Evolutionary conservation across 2,113 vertebrate species (phyloP).

Genomic region (Telmatochromis brichardi): DNA sequence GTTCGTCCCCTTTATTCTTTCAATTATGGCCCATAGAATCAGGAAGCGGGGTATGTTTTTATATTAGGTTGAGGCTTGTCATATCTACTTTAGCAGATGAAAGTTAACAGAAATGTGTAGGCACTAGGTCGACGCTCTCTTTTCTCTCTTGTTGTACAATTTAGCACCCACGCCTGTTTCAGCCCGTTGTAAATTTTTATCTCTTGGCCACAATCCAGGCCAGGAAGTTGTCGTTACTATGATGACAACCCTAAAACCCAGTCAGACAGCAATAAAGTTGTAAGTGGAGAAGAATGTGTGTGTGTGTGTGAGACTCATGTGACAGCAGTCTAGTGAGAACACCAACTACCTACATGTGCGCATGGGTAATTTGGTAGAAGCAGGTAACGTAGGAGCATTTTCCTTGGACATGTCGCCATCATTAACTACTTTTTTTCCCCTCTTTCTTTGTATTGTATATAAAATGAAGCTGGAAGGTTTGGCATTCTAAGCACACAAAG

Average conservation of each 20-base stretch:
- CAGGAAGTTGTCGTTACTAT: conserved; percentile 30
- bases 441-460: neutral
- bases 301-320: neutral
- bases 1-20: neutral
- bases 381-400: neutral
- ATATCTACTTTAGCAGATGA: neutral
- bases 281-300: neutral
- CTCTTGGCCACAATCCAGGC: neutral
- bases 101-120: neutral
- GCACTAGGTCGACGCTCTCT: too few species aligned
- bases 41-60: neutral
- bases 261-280: conserved; percentile 19
- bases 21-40: neutral
- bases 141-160: neutral
- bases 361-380: neutral
- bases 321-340: neutral
- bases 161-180: neutral
- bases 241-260: conserved; percentile 3
- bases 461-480: neutral
- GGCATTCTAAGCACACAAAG: neutral
- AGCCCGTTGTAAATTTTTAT: neutral
- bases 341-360: neutral
- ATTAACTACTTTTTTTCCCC: neutral
- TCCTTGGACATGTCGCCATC: neutral
- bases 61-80: neutral